These are phyloP conservation scores for Aldrovandia affinis DNA, from an alignment of 2,797 vertebrate genomes.

Conservation along the genomic window DNA sequence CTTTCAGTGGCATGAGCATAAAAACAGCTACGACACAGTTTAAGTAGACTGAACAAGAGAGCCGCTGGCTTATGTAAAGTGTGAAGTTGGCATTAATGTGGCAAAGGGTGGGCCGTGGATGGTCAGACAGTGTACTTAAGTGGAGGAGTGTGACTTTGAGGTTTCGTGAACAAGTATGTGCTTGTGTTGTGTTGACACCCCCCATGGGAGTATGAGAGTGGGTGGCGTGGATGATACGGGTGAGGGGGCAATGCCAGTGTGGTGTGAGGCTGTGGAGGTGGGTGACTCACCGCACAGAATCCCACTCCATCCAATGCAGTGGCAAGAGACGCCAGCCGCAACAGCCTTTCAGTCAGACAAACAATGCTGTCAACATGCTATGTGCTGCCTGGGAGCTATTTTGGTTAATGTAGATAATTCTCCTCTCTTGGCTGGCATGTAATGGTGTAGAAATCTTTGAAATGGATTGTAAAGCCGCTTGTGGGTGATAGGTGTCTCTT, in stretches of 20 bases:
- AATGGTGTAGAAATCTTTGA: not conserved
- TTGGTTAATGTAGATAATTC: conserved; percentile 9
- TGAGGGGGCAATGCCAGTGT: not conserved
- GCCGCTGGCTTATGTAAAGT: not conserved
- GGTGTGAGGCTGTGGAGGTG: not conserved
- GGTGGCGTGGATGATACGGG: not conserved
- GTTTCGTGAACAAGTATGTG: not conserved
- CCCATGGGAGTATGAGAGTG: not conserved
- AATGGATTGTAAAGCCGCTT: not conserved
- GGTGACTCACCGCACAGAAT: not conserved
- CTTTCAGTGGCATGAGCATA: not conserved
- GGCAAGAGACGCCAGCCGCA: not conserved
- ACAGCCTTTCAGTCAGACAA: conserved; percentile 11
- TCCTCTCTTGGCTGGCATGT: not conserved
- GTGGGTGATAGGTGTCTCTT: conserved; percentile 9
- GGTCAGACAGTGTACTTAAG: not conserved
- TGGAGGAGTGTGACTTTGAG: not conserved
- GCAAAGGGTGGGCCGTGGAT: not conserved
- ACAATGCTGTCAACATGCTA: not conserved
- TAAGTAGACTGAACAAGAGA: not conserved
- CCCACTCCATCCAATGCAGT: not conserved
- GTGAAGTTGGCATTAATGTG: not conserved
- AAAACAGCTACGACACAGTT: not conserved
- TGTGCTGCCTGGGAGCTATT: conserved; percentile 14
- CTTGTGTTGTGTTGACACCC: not conserved